These are phyloP conservation scores for Acipenser transmontanus DNA, from an alignment of 2,797 vertebrate species.

Conservation along the genomic window DNA sequence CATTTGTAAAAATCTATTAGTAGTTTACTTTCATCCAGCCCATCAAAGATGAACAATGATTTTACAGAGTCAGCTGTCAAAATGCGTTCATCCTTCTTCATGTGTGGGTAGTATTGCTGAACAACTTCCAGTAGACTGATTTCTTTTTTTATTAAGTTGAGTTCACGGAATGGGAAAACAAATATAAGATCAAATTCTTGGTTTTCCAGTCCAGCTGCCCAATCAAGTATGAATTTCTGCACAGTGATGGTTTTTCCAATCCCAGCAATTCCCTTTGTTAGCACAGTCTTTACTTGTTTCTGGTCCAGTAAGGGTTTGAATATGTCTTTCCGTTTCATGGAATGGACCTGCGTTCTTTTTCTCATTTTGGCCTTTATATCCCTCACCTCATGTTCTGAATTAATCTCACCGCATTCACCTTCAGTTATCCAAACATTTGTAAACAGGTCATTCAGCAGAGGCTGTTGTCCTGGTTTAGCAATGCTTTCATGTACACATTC, in stretches of 20 bases:
- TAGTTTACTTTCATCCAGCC: conserved; percentile 3
- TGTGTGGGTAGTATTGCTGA: conserved; percentile 5
- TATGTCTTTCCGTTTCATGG: neutral
- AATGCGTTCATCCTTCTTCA: neutral
- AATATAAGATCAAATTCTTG: conserved; percentile 6
- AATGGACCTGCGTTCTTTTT: neutral
- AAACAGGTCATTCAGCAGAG: neutral
- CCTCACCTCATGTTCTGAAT: neutral
- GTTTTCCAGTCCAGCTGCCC: neutral
- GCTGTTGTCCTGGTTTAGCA: neutral
- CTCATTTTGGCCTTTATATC: neutral
- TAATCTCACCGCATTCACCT: neutral
- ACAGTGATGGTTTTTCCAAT: conserved; percentile 9
- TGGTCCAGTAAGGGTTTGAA: neutral
- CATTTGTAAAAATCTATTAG: conserved; percentile 6
- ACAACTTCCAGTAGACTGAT: conserved; percentile 3
- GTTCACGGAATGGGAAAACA: conserved; percentile 6
- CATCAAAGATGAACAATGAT: conserved; percentile 7
- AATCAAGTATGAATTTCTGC: conserved; percentile 1
- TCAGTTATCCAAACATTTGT: conserved; percentile 3
- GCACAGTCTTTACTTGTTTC: neutral
- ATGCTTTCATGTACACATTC: neutral
- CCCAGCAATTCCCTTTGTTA: conserved; percentile 9
- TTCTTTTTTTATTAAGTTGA: neutral
- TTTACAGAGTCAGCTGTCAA: neutral